These are phyloP conservation scores for Aphidoletes aphidimyza DNA, from an alignment of 2,888 invertebrate species.

Conservation along the genomic window DNA sequence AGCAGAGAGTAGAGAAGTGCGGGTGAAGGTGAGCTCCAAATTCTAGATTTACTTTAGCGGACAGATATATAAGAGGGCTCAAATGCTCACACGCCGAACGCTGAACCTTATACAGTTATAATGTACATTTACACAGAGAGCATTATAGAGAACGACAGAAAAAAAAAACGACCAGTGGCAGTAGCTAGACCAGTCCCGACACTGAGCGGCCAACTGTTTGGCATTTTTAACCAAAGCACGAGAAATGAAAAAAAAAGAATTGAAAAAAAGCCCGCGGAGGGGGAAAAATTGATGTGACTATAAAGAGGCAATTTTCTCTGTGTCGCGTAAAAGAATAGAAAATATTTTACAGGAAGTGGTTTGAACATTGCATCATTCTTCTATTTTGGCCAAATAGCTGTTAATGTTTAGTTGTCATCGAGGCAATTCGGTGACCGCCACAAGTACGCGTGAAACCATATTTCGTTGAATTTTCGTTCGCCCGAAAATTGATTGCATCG, in stretches of 20 bases:
- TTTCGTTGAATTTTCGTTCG: conserved; percentile 21
- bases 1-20: not conserved
- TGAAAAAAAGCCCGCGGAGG: not conserved
- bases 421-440: not conserved
- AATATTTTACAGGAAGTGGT: not conserved
- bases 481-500: conserved; percentile 36
- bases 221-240: not conserved
- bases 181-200: not conserved
- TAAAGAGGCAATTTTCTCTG: conserved; percentile 32
- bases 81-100: not conserved
- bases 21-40: conserved; percentile 30
- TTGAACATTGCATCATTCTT: not conserved
- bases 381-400: not conserved
- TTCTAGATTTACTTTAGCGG: conserved; percentile 34
- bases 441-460: not conserved
- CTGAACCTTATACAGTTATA: not conserved
- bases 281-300: conserved; percentile 24
- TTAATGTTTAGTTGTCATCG: conserved; percentile 20
- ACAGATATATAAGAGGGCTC: not conserved
- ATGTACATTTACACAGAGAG: conserved; percentile 27
- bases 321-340: not conserved
- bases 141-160: not conserved
- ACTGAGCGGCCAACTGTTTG: conserved; percentile 13
- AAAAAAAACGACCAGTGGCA: not conserved
- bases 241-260: not conserved